Evolutionary conservation across 23 tunicate species (phyloP).

Genomic region (Pegea sp.): DNA sequence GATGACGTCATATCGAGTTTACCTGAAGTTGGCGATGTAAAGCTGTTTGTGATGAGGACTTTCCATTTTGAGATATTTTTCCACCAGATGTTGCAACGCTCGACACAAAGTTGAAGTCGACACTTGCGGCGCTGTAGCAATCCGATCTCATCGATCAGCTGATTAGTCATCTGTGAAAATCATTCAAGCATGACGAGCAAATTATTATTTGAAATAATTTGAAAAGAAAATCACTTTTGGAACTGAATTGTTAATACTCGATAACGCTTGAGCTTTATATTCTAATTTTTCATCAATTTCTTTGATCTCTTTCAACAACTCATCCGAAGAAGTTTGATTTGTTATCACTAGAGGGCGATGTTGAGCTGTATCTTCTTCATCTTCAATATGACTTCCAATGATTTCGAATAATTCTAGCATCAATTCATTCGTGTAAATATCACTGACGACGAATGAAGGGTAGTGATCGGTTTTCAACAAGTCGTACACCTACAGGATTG

Average conservation of each 20-base stretch:
- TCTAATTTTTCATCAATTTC: constrained; percentile 53
- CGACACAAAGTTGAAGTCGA: constrained; percentile 46
- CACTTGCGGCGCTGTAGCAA: constrained; percentile 34
- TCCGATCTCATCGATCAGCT: constrained; percentile 22
- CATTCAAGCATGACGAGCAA: background rate
- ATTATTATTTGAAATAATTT: too few species aligned
- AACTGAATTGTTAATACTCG: constrained; percentile 10
- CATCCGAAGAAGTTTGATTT: constrained; percentile 9
- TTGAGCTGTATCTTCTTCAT: background rate
- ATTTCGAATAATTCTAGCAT: constrained; percentile 56
- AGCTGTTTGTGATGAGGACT: background rate
- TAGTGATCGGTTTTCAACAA: constrained; percentile 49
- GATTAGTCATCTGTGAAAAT: constrained; percentile 15
- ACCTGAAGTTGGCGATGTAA: constrained; percentile 1
- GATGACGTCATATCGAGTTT: too few species aligned
- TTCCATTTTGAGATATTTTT: constrained; percentile 57
- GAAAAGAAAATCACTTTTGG: too few species aligned
- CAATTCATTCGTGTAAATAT: constrained; percentile 36
- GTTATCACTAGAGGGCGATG: background rate
- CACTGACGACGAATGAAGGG: constrained; percentile 84
- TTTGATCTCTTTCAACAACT: constrained; percentile 9
- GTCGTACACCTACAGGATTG: constrained; percentile 22
- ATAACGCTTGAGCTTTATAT: constrained; percentile 82
- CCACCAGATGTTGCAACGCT: constrained; percentile 67
- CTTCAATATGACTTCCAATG: background rate